A percentile compares a stretch with the other conserved stretches of the same genome.
phyloP scores from a whole-genome alignment of 37 sponge, comb jelly and placozoan genomes.

The Ianthella basta region DNA sequence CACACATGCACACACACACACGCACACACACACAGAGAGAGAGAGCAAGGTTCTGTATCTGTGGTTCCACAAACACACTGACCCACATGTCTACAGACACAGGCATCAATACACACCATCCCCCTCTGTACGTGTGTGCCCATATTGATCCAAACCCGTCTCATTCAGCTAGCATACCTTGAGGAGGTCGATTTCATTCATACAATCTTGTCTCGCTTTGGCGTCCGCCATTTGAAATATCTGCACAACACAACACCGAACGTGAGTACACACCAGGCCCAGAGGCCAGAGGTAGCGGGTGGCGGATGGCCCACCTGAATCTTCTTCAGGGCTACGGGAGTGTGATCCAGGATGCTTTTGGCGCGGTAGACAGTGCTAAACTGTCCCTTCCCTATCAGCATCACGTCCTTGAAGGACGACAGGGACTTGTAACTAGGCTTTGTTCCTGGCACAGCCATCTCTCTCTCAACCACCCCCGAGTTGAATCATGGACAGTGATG shows the following conservation, averaged over 20 bases:
- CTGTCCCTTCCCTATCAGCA: constrained; percentile 98
- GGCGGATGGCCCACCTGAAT: constrained; percentile 69
- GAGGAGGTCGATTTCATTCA: constrained; percentile 97
- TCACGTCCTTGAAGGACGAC: constrained; percentile 75
- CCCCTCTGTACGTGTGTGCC: too few species aligned
- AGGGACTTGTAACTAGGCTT: constrained; percentile 43
- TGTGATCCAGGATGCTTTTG: constrained; percentile 59
- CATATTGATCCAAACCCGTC: too few species aligned
- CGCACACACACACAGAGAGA: too few species aligned
- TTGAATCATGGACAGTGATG: not conserved
- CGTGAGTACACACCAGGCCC: not conserved
- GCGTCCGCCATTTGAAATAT: constrained; percentile 99
- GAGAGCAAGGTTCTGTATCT: constrained; percentile 4
- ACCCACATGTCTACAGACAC: not conserved
- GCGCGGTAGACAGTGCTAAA: constrained; percentile 97
- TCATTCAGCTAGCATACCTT: constrained; percentile 59
- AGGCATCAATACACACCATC: too few species aligned
- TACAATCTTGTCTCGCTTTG: constrained; percentile 98
- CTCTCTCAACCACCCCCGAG: not conserved
- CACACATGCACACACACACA: too few species aligned
- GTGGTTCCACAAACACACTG: not conserved
- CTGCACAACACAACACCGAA: constrained; percentile 36
- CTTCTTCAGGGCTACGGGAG: constrained; percentile 96
- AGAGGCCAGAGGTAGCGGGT: not conserved
- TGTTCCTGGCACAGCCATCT: not conserved